Base-by-base conservation (phyloP, 2,797 vertebrate genomes). In the Pangasius macronema region DNA sequence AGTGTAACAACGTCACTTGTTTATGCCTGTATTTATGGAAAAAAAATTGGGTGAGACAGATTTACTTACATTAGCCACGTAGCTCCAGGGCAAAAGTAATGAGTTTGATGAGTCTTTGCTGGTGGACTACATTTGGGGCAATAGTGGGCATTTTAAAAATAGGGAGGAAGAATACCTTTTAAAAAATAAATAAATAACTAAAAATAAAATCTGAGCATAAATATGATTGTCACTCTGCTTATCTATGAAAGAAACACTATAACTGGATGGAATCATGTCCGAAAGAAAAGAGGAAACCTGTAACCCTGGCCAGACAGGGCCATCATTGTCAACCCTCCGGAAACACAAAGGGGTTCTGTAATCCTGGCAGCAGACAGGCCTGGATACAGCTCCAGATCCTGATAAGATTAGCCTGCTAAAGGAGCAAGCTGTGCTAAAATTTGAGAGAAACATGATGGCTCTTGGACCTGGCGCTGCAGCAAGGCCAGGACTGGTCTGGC, bases 291-390 rank as follows among this genome's bases (percentile, higher is more conserved):
- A 39, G 68, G 77, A 82, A 49, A 87, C 22, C 72, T 76, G 83
- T 88, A 61, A 83, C 76, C 88, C 75, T 72, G 82, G 55, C 61
- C 77, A 89, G 81, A 84, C 86, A 82, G 80, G 59, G 84, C 61
- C 53, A 84, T 88, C 83, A 90, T 88, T 90, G 87, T 89, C 79
- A 92, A 84, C 88, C 90, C 87, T 87, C 88, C 73, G 88, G 90
- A 91, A 91, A 89, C 90, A 92, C 91, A 92, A 90, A 89, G 88
- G 87, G 80, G 76, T 88, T 67, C 88, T 91, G 89, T 92, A 92
- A 92, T 92, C 91, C 89, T 85, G 68, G 81, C 84, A 89, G 86
- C 87, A 89, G 90, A 91, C 92, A 89, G 89, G 87, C 87, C 73
- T 36, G 88, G 86, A 87, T 91, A 89, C 92, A 90, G 88, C 76